Evolutionary conservation across 2,113 vertebrate genomes (phyloP), one percentile per base, ranked within the genome.

Genomic region (Nerophis lumbriciformis): DNA sequence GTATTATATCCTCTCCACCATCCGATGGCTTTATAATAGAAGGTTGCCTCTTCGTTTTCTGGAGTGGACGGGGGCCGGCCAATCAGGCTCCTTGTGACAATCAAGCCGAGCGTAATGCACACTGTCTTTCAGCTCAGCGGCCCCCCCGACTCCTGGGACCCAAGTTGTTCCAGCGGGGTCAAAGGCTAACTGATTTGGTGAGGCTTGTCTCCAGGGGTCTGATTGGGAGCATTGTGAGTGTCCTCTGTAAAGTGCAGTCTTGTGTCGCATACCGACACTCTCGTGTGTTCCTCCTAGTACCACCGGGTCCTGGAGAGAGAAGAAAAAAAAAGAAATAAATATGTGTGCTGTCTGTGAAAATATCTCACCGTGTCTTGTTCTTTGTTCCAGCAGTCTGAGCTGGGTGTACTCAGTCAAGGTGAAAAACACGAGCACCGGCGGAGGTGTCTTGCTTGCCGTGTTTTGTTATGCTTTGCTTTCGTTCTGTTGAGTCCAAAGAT

Each of bases 151-250:
- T 78, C 81, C 35, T 19, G 76, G 72, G 81, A 79, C 53, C 51
- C 15, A 48, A 65, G 78, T 87, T 77, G 73, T 85, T 86, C 66
- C 78, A 71, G 16, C 42, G 15, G 45, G 80, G 76, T 83, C 73
- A 66, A 68, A 82, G 86, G 84, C 85, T 88, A 88, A 88, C 79
- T 84, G 81, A 83, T 86, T 83, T 69, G 77, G 76, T 73, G 82
- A 64, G 71, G 59, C 50, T 55, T 53, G 61, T 79, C 83, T 83
- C 77, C 53, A 36, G 76, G 79, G 82, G 79, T 80, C 69, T 82
- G 75, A 82, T 82, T 76, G 79, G 76, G 63, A 77, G 75, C 73
- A 59, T 75, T 42, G 62, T 58, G 78, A 83, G 79, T 74, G 78
- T 82, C 79, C 77, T 84, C 76, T 73, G 79, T 69, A 82, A 88